Percentiles rank a stretch among this genome's conserved stretches.
Conservation (phyloP, 35 echinoderm and acorn worm genomes). For the Ophioderma brevispina region DNA sequence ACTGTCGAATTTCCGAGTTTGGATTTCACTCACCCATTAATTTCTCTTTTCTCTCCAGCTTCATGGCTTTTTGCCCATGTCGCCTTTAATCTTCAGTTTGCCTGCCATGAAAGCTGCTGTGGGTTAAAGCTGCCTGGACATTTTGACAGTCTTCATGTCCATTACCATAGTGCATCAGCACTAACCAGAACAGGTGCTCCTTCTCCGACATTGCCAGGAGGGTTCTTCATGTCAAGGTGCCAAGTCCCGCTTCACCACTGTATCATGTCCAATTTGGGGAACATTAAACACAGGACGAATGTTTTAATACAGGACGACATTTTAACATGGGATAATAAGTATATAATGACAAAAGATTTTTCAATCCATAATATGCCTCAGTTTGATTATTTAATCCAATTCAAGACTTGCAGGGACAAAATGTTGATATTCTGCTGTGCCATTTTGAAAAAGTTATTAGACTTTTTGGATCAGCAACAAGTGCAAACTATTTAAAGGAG, state of each 20-base stretch:
- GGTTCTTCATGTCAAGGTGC: conserved; percentile 85
- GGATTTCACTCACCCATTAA: conserved; percentile 52
- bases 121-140: conserved; percentile 89
- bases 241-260: conserved; percentile 63
- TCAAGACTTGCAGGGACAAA: too few species aligned
- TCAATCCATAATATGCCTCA: too few species aligned
- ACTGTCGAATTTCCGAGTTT: background rate
- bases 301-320: too few species aligned
- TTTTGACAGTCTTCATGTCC: conserved; percentile 85
- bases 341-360: too few species aligned
- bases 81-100: conserved; percentile 97
- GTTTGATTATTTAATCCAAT: too few species aligned
- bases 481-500: too few species aligned
- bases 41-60: conserved; percentile 92
- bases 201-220: conserved; percentile 47
- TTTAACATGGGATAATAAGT: too few species aligned
- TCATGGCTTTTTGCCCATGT: conserved; percentile 97
- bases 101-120: conserved; percentile 94
- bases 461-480: too few species aligned
- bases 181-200: conserved; percentile 41
- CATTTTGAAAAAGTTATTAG: too few species aligned
- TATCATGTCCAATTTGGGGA: conserved; percentile 50
- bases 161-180: conserved; percentile 76
- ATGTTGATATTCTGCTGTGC: too few species aligned
- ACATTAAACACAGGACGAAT: background rate